Percentiles rank a stretch among this genome's conserved stretches.
These are phyloP conservation scores for Nettapus auritus DNA, from an alignment of 2,113 vertebrate species.

Conservation along the genomic window DNA sequence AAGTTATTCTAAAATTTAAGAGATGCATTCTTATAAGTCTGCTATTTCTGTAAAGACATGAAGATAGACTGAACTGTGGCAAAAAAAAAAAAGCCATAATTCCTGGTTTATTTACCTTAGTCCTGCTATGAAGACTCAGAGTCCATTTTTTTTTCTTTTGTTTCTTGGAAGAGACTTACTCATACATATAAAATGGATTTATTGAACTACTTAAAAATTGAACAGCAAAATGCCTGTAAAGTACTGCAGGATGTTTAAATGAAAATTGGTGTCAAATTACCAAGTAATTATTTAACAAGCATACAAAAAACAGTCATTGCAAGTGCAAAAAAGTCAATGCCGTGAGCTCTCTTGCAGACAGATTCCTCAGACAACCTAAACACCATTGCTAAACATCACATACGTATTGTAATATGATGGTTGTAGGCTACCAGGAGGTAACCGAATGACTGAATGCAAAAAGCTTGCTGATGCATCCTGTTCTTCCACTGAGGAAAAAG, in stretches of 20 bases:
- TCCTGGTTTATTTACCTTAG: not conserved
- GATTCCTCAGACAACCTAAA: not conserved
- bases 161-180: not conserved
- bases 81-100: not conserved
- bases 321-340: not conserved
- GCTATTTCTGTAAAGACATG: not conserved
- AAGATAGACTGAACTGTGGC: not conserved
- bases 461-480: not conserved
- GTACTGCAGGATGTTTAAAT: not conserved
- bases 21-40: not conserved
- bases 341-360: not conserved
- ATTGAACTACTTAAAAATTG: not conserved
- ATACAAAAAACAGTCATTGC: not conserved
- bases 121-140: not conserved
- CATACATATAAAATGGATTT: not conserved
- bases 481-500: not conserved
- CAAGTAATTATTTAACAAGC: conserved; percentile 1
- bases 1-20: not conserved
- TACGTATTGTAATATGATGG: not conserved
- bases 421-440: not conserved
- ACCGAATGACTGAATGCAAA: not conserved
- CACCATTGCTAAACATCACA: not conserved
- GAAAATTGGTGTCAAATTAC: not conserved
- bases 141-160: not conserved
- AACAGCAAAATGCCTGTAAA: not conserved